Base-by-base conservation (phyloP, 2,888 invertebrate species). In the Eurytoma californica region DNA sequence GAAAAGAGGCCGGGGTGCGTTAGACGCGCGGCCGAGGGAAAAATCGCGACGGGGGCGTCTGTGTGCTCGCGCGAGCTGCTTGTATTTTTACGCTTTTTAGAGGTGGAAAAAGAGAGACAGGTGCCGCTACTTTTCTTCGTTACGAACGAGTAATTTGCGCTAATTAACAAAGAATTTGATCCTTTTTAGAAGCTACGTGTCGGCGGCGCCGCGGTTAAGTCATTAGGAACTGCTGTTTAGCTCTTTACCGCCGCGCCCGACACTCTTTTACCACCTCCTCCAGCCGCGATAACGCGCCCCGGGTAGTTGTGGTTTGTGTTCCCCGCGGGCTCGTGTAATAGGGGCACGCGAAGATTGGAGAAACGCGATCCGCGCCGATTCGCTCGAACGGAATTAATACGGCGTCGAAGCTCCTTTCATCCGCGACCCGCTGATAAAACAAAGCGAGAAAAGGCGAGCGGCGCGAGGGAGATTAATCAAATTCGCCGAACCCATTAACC, bases 101-200 rank as follows among this genome's bases (percentile, higher is more conserved):
- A 55, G 30, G 18, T 18, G 14, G 13, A 18, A 20, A 47, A 47
- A 28, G 3, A 30, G 39, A 18, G 20, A 39, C 67, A 28, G n/a
- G 63, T 65, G 47, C 24, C 39, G 20, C 30, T 49, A 65, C 73
- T 73, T 57, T 79, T 79, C 20, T 67, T 58, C 74, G 74, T 75
- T 72, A 72, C 58, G 63, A 61, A 63, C 53, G 47, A 49, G 66
- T 68, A 70, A 73, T 77, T 77, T 67, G 39, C 55, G 24, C 72
- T 77, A 77, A 77, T 77, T 72, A 77, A 77, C 72, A 67, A 60
- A 67, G 72, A 58, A 58, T 77, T 67, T 55, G 60, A 60, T 72
- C 20, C 58, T 60, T 72, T 61, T 66, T 63, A 63, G 28, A 39
- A 39, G 68, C n/a, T 61, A n/a, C 14, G 55, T 20, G 65, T 58